A percentile compares a stretch with the other conserved stretches of the same genome.
Evolutionary conservation across 2,888 invertebrate species (phyloP).

Genomic region (Eustalomyia histrio): DNA sequence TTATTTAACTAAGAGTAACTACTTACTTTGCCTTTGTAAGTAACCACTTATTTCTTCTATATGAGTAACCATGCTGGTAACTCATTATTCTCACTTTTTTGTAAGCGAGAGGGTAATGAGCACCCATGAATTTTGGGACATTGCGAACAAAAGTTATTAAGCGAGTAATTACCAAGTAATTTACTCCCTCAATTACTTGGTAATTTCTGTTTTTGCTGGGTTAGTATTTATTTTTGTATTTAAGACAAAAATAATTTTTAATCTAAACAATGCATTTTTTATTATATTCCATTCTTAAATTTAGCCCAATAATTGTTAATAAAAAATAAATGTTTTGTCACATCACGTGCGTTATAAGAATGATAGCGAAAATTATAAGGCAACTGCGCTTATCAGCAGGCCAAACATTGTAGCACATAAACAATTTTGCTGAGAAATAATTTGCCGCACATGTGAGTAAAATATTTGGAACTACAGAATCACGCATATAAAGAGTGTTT

Average conservation of each 20-base stretch:
- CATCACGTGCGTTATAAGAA: conserved; percentile 25
- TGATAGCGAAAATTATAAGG: not conserved
- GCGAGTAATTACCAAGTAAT: no score
- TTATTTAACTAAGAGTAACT: no score
- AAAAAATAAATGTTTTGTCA: conserved; percentile 5
- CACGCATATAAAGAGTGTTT: conserved; percentile 17
- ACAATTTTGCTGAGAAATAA: no score
- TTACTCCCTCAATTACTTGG: no score
- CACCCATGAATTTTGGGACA: no score
- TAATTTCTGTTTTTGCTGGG: no score
- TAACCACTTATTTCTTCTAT: no score
- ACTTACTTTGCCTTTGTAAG: no score
- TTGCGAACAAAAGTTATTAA: no score
- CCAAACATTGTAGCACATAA: not conserved
- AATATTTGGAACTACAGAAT: conserved; percentile 2
- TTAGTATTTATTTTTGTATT: not conserved
- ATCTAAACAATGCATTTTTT: conserved; percentile 12
- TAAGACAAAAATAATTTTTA: conserved; percentile 4
- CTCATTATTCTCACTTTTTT: no score
- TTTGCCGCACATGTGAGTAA: not conserved
- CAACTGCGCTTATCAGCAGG: conserved; percentile 14
- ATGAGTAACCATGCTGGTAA: no score
- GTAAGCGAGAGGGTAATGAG: no score
- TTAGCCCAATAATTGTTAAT: not conserved
- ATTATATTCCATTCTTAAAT: not conserved